Percentiles rank a stretch among this genome's conserved stretches.
phyloP scores from a whole-genome alignment of 2,113 vertebrate species.

The Chrysemys picta region DNA sequence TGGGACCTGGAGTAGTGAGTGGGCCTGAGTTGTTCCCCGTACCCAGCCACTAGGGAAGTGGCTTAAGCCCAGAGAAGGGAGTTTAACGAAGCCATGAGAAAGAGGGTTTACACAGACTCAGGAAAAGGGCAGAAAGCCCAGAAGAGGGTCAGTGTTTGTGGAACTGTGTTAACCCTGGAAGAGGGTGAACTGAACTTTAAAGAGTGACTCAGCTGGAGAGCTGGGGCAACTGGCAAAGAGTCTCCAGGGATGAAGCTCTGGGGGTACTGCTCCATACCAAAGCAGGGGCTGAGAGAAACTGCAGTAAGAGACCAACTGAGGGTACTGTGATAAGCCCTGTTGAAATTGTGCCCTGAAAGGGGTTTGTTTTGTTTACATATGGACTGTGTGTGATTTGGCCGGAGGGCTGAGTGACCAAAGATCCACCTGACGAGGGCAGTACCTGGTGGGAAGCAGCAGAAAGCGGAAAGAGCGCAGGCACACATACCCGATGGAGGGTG shows the following conservation, averaged over 20 bases:
- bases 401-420: not conserved
- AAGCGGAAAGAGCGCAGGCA: not conserved
- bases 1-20: not conserved
- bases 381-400: not conserved
- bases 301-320: not conserved
- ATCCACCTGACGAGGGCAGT: not conserved
- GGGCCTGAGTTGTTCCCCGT: too few species aligned
- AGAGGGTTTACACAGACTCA: not conserved
- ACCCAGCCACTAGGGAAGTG: too few species aligned
- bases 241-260: not conserved
- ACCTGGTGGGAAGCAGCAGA: not conserved
- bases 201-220: not conserved
- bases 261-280: not conserved
- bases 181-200: too few species aligned
- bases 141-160: not conserved
- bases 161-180: not conserved
- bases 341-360: not conserved
- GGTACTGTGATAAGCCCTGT: not conserved
- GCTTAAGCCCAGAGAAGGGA: not conserved
- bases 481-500: not conserved
- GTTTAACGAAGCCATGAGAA: not conserved
- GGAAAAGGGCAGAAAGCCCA: not conserved
- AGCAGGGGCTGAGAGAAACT: not conserved
- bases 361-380: not conserved
- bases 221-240: not conserved